Evolutionary conservation across 1,140 invertebrate genomes (phyloP).

Genomic region (Bombus balteatus): DNA sequence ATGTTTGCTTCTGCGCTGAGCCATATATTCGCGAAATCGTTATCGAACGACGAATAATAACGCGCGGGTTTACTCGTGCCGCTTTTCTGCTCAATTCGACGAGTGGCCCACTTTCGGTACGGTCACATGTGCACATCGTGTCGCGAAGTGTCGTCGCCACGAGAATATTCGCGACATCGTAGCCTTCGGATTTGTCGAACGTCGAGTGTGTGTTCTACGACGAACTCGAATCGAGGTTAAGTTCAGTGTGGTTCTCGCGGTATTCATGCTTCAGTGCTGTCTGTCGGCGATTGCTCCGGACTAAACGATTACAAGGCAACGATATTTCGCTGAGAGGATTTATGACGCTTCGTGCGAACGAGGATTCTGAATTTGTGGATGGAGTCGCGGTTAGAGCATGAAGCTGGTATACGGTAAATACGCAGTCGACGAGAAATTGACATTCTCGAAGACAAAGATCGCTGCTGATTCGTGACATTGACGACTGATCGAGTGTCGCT

Average conservation of each 20-base stretch:
- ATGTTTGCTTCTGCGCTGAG: background rate
- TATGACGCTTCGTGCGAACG: background rate
- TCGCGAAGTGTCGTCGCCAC: conserved; percentile 24
- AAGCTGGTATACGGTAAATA: background rate
- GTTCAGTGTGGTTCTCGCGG: conserved; percentile 9
- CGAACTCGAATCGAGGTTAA: background rate
- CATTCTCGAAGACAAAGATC: conserved; percentile 9
- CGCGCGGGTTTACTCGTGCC: background rate
- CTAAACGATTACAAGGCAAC: background rate
- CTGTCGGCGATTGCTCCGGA: background rate
- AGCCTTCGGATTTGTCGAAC: background rate
- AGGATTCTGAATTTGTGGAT: no score
- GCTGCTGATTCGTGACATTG: conserved; percentile 33
- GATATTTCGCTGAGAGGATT: background rate
- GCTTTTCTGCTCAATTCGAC: background rate
- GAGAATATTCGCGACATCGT: conserved; percentile 1
- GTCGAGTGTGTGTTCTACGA: background rate
- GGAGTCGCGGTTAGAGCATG: conserved; percentile 18
- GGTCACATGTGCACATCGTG: conserved; percentile 70
- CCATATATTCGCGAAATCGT: no score
- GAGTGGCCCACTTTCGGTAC: conserved; percentile 68
- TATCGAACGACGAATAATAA: background rate
- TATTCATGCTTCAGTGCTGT: background rate
- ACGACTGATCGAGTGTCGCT: background rate
- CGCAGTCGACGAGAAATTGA: background rate